phyloP scores from a whole-genome alignment of 2,888 invertebrate genomes.

The Agrilus biguttatus region DNA sequence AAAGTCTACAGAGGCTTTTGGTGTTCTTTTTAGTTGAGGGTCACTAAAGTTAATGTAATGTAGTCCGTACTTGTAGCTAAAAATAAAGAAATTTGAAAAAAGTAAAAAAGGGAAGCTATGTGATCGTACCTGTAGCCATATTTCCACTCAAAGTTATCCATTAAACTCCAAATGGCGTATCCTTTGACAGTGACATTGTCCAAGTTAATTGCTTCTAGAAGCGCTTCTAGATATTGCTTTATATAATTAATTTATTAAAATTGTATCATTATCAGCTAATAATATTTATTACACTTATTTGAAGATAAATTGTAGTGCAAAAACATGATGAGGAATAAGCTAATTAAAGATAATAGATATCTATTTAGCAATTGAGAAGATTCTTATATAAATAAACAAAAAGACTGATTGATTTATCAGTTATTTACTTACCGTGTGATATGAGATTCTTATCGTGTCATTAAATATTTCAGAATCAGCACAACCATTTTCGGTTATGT shows the following conservation, averaged over 20 bases:
- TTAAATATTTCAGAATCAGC: constrained; percentile 14
- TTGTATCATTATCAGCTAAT: neutral
- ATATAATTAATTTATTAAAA: too few relatives aligned
- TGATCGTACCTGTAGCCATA: constrained; percentile 33
- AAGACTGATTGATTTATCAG: neutral
- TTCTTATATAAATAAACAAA: too few relatives aligned
- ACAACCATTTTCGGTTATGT: constrained; percentile 39
- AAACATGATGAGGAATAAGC: too few relatives aligned
- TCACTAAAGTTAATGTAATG: constrained; percentile 6
- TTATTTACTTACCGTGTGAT: constrained; percentile 6
- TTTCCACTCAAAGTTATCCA: constrained; percentile 50
- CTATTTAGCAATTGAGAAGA: too few relatives aligned
- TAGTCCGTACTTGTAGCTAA: constrained; percentile 7
- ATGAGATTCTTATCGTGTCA: constrained; percentile 9
- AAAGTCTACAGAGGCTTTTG: constrained; percentile 4
- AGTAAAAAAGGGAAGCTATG: too few relatives aligned
- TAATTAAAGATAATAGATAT: too few relatives aligned
- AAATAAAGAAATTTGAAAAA: neutral
- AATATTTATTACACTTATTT: too few relatives aligned
- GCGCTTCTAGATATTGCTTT: constrained; percentile 14
- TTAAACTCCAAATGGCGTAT: constrained; percentile 45
- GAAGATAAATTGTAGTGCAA: too few relatives aligned
- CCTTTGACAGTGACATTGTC: constrained; percentile 35
- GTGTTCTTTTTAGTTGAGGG: constrained; percentile 3
- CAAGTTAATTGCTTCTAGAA: constrained; percentile 17